Evolutionary conservation across 2,888 invertebrate genomes (phyloP), one percentile per base, ranked within the genome.

Genomic region (Dryobota labecula): DNA sequence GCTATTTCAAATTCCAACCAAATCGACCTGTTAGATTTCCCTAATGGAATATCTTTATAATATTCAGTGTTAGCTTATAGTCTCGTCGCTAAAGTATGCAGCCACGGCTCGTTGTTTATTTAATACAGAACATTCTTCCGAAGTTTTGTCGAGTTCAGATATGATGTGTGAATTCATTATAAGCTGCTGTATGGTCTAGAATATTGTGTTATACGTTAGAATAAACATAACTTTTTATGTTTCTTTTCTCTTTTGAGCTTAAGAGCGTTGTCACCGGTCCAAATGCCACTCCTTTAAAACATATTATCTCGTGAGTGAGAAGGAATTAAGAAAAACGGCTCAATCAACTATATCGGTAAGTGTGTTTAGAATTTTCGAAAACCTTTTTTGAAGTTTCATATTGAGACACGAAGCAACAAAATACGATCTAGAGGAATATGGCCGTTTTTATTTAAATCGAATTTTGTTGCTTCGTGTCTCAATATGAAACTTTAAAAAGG

Each of bases 41-140:
- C 41, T 73, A 77, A 77, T 79, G n/a, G 63, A 56, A 73, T 64
- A 67, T 73, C 63, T 73, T 79, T 24, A n/a, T 51, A 30, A 54
- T 36, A 54, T 63, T 49, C 24, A 38, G 30, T 11, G 11, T 58
- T 54, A 41, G n/a, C n/a, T 45, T 20, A 41, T 7, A 72, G 62
- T 36, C 51, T 36, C 18, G 13, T 1, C 36, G 15, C 20, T n/a
- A 20, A 78, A 67, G 30, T 78, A 60, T 54, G 57, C 24, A 49
- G n/a, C 4, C 36, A 30, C 36, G 11, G 15, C 1, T 7, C 15
- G 8, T 43, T 58, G 49, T 58, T 57, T 51, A 62, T 78, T 54
- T n/a, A 15, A 60, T 49, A 64, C 27, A 15, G 13, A 53, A 54
- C 36, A 61, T 70, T 70, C 49, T 56, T 68, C 8, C 18, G 4